A percentile compares a stretch with the other conserved stretches of the same genome.
Evolutionary conservation across 2,797 vertebrate species (phyloP).

Genomic region (Pachyuromys duprasi): DNA sequence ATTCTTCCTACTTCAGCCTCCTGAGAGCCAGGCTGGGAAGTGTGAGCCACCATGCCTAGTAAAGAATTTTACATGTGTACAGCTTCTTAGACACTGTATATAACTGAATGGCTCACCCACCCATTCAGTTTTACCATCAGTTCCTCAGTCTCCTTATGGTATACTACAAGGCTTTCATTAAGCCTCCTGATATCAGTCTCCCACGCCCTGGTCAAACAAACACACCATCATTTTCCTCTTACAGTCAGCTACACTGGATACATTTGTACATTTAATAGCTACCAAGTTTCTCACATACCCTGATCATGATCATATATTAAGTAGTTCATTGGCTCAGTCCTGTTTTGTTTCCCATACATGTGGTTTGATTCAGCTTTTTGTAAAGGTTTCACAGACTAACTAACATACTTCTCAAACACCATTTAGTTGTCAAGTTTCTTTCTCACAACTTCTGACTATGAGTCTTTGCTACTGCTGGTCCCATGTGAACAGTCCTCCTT

Average conservation of each 20-base stretch:
- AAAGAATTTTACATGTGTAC: background rate
- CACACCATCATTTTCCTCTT: background rate
- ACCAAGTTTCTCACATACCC: background rate
- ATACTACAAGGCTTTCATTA: background rate
- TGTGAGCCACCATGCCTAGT: background rate
- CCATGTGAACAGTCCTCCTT: background rate
- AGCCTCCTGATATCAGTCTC: background rate
- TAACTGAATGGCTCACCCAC: background rate
- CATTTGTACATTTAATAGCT: background rate
- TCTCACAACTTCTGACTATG: background rate
- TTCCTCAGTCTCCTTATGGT: background rate
- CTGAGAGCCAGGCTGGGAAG: background rate
- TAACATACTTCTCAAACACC: background rate
- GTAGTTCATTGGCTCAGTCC: background rate
- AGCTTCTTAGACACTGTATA: background rate
- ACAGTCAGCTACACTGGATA: background rate
- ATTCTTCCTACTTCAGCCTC: background rate
- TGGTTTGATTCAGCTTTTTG: background rate
- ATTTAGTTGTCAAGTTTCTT: conserved; percentile 1
- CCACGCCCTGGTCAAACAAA: background rate
- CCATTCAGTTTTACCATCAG: background rate
- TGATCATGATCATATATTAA: background rate
- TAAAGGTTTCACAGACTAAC: background rate
- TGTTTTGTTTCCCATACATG: background rate
- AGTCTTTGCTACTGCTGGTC: background rate